phyloP scores from a whole-genome alignment of 2,113 vertebrate genomes.

The Prolemur simus region DNA sequence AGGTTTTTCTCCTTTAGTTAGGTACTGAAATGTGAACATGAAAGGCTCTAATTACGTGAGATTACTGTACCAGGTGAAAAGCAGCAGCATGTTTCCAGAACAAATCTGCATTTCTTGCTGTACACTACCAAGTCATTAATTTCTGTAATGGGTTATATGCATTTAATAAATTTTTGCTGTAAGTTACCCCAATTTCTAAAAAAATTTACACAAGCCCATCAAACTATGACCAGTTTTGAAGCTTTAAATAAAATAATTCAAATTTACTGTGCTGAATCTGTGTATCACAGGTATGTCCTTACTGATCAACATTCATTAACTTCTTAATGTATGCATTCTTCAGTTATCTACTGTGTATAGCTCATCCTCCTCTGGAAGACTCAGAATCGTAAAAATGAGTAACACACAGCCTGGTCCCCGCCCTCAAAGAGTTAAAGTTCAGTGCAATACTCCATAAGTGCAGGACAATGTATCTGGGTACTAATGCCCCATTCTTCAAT shows the following conservation, averaged over 20 bases:
- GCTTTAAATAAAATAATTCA: background rate
- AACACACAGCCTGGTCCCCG: background rate
- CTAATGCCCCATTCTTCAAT: background rate
- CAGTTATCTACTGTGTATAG: no score
- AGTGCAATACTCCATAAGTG: background rate
- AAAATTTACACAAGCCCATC: background rate
- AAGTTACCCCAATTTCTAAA: background rate
- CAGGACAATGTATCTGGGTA: fast-evolving
- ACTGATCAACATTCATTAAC: background rate
- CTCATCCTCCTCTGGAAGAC: background rate
- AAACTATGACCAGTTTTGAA: background rate
- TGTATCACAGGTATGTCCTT: background rate
- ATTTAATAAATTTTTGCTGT: background rate
- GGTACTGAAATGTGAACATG: background rate
- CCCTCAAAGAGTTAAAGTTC: no score
- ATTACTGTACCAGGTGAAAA: background rate
- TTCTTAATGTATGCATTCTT: background rate
- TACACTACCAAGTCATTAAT: no score
- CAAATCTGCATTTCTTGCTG: background rate
- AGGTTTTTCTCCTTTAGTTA: background rate
- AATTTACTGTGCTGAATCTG: no score
- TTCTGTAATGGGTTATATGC: background rate
- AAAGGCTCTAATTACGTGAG: background rate
- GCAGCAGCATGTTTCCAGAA: no score
- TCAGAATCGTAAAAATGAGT: background rate